Evolutionary conservation across 1,140 invertebrate species (phyloP).

Genomic region (Micrasema minimum): DNA sequence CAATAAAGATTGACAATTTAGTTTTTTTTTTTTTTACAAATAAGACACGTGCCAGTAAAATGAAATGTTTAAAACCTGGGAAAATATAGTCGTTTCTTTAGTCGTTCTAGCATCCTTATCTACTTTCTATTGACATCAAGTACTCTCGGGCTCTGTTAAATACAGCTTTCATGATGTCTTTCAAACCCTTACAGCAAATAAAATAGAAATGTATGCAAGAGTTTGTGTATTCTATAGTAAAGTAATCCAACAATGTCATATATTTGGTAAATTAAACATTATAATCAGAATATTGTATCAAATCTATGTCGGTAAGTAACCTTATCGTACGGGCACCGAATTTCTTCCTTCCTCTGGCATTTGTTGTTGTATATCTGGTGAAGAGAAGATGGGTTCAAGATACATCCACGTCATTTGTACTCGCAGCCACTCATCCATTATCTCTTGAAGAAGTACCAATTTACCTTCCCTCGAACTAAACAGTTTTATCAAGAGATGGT

Average conservation of each 20-base stretch:
- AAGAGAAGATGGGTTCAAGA: conserved; percentile 96
- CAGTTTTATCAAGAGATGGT: conserved; percentile 27
- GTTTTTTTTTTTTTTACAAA: neutral
- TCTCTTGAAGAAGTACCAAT: conserved; percentile 84
- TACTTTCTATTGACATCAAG: conserved; percentile 87
- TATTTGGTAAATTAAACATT: too few relatives aligned
- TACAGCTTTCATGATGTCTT: conserved; percentile 92
- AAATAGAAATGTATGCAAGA: neutral
- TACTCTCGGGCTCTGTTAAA: conserved; percentile 82
- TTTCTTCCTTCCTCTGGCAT: conserved; percentile 89
- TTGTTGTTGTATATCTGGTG: conserved; percentile 96
- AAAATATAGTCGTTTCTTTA: conserved; percentile 93
- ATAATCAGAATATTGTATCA: neutral
- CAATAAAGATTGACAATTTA: too few relatives aligned
- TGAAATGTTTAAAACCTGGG: conserved; percentile 64
- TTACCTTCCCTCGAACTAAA: conserved; percentile 82
- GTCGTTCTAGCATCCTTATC: conserved; percentile 91
- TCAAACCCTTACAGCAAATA: conserved; percentile 76
- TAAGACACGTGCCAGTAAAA: neutral
- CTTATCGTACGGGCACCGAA: conserved; percentile 92
- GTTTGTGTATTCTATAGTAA: too few relatives aligned
- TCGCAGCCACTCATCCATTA: conserved; percentile 95
- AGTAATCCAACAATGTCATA: too few relatives aligned
- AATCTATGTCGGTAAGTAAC: conserved; percentile 55
- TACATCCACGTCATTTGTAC: conserved; percentile 98